Evolutionary conservation across 53 echinoderm and acorn worm species (phyloP).

Genomic region (Crossaster papposus): DNA sequence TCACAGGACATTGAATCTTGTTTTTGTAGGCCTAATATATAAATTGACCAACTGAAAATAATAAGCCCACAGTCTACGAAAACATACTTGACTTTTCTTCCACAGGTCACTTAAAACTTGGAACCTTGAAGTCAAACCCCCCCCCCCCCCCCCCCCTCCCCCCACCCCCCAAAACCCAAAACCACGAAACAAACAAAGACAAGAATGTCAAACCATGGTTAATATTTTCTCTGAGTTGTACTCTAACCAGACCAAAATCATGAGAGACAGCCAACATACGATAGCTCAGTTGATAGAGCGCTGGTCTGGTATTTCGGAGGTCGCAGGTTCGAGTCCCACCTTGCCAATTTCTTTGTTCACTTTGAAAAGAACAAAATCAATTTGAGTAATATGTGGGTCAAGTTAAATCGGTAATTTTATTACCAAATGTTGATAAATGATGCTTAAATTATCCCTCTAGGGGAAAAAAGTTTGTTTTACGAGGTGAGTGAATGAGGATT

Average conservation of each 20-base stretch:
- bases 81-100: constrained; percentile 1
- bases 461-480: neutral
- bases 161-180: too few relatives aligned
- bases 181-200: neutral
- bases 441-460: neutral
- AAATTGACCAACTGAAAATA: neutral
- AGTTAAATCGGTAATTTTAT: too few relatives aligned
- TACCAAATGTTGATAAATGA: constrained; percentile 23
- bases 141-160: too few relatives aligned
- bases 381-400: constrained; percentile 3
- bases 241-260: neutral
- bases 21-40: neutral
- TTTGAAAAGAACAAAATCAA: too few relatives aligned
- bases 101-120: neutral
- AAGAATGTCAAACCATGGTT: neutral
- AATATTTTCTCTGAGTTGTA: neutral
- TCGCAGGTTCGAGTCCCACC: too few relatives aligned
- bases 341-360: too few relatives aligned
- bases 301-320: too few relatives aligned
- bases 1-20: constrained; percentile 37
- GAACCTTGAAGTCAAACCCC: neutral
- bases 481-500: constrained; percentile 9
- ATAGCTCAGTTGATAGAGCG: too few relatives aligned
- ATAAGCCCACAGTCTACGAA: neutral
- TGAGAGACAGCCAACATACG: too few relatives aligned